Conservation (phyloP, 23 tunicate species). For the Halocynthia roretzi region DNA sequence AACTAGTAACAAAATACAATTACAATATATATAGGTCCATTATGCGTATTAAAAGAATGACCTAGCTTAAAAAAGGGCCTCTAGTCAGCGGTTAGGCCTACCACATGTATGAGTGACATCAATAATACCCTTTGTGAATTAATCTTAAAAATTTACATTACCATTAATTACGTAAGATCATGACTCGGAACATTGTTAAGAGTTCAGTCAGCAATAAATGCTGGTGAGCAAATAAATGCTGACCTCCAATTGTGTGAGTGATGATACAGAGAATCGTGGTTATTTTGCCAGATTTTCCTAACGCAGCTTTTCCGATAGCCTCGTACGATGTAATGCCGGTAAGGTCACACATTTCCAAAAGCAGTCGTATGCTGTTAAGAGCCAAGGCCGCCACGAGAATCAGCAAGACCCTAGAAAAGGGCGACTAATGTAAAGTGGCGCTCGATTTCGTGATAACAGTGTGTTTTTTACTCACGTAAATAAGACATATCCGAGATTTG, state of each 20-base stretch:
- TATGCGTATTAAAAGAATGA: too few relatives aligned
- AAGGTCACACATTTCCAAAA: conserved; percentile 90
- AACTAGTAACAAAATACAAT: too few relatives aligned
- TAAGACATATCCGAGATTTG: conserved; percentile 65
- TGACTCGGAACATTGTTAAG: too few relatives aligned
- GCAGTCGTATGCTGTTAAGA: conserved; percentile 65
- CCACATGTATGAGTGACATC: too few relatives aligned
- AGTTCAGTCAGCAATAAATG: too few relatives aligned
- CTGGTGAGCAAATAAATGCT: not conserved
- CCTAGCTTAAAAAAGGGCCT: too few relatives aligned
- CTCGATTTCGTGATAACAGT: not conserved
- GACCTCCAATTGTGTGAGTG: conserved; percentile 91
- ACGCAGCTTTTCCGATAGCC: conserved; percentile 76
- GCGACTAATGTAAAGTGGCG: not conserved
- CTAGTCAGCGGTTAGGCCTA: too few relatives aligned
- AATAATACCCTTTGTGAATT: too few relatives aligned
- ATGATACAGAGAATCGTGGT: conserved; percentile 69
- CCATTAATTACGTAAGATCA: too few relatives aligned
- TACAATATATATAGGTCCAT: too few relatives aligned
- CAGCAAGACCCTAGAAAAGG: conserved; percentile 45
- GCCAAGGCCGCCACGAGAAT: conserved; percentile 82
- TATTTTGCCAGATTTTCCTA: conserved; percentile 69
- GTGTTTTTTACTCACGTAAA: conserved; percentile 50
- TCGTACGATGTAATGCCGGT: conserved; percentile 90
- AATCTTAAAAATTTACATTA: too few relatives aligned